A percentile compares a stretch with the other conserved stretches of the same genome.
phyloP scores from a whole-genome alignment of 2,888 invertebrate genomes.

The Cerceris ruficornis region DNA sequence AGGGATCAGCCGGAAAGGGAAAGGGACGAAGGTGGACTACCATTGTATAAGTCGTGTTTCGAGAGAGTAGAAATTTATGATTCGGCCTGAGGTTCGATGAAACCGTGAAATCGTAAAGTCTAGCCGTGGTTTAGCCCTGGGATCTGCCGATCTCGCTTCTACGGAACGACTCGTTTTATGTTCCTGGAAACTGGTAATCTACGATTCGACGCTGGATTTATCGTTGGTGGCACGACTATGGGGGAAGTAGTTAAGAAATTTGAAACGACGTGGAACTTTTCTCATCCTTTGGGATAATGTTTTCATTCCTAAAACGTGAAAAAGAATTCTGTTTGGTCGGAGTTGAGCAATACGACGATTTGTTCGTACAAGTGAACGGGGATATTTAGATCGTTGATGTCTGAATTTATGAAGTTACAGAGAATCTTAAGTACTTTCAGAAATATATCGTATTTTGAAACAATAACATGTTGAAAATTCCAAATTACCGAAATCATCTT shows the following conservation, averaged over 20 bases:
- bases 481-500: no score
- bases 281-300: neutral
- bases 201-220: constrained; percentile 13
- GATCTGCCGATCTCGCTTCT: neutral
- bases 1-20: neutral
- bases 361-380: no score
- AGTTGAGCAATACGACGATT: no score
- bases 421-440: no score
- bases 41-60: neutral
- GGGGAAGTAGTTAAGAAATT: constrained; percentile 7
- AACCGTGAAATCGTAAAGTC: constrained; percentile 29
- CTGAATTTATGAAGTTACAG: no score
- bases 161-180: constrained; percentile 5
- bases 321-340: no score
- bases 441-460: no score
- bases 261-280: neutral
- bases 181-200: neutral
- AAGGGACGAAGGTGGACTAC: neutral
- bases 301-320: neutral
- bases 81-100: neutral
- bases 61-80: constrained; percentile 21
- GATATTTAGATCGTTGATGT: neutral
- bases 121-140: constrained; percentile 1
- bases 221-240: neutral
- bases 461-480: no score